Evolutionary conservation across 2,113 vertebrate genomes (phyloP), one percentile per base, ranked within the genome.

Genomic region (Halcyon malimbica): DNA sequence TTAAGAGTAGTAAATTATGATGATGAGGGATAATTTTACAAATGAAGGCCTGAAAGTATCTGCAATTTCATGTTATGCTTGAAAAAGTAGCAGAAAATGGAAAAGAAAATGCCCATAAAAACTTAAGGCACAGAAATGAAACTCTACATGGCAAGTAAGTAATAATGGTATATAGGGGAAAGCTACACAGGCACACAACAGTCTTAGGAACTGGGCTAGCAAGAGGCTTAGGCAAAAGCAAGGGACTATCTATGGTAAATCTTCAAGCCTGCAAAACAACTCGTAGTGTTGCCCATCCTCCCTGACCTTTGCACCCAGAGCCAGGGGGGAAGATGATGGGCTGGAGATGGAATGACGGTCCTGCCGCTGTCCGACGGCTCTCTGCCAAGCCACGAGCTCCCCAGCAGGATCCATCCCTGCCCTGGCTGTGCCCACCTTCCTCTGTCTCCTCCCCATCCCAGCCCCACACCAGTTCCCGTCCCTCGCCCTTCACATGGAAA

Each of bases 1-100:
- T 98, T 97, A 96, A 50, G 73, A 96, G 95, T 56, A 92, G 83
- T 97, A 97, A 97, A 97, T 98, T 98, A 97, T 73, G 84, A 92
- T 25, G 26, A 96, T 83, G 39, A 95, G 96, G 97, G 96, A 95
- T 95, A 94, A 97, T 97, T 97, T 97, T 92, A 89, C 93, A 98
- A 97, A 97, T 88, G 75, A 95, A 96, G 78, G 79, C 62, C 87
- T 93, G 87, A 96, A 98, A 96, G 92, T 39, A 71, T 62, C 50
- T 89, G 93, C 39, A 51, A 8, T 68, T 95, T 82, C 86, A 85
- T 51, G 57, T 94, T 94, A 92, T 59, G 20, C 51, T 67, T 60
- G 69, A 81, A 95, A 88, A 95, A 81, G 73, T 76, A 83, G 81
- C 68, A 78, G 46, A 79, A 87, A 60, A 89, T 92, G 70, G 94